phyloP scores from a whole-genome alignment of 2,113 vertebrate species.

The Oryzias javanicus region DNA sequence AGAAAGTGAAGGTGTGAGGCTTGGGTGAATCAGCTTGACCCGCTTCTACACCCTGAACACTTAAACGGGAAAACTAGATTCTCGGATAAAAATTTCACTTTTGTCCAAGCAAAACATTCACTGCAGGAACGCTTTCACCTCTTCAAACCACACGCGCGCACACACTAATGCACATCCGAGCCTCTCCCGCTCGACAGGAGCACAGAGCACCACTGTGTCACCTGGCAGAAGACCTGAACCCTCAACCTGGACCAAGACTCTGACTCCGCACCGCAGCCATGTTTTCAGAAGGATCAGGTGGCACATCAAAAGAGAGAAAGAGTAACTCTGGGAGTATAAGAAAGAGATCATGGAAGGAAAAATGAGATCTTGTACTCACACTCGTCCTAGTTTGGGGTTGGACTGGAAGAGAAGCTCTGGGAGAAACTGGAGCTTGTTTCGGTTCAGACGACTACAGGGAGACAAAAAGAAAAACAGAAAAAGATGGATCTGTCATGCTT shows the following conservation, averaged over 20 bases:
- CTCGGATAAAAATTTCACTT: slow-evolving; percentile 59
- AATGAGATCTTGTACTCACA: slow-evolving; percentile 84
- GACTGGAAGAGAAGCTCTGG: slow-evolving; percentile 97
- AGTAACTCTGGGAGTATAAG: slow-evolving; percentile 1
- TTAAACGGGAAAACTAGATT: slow-evolving; percentile 63
- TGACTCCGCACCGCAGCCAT: slow-evolving; percentile 35
- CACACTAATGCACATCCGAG: slow-evolving; percentile 11
- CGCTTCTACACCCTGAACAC: slow-evolving; percentile 45
- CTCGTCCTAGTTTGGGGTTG: slow-evolving; percentile 91
- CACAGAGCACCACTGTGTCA: slow-evolving; percentile 60
- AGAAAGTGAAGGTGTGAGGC: slow-evolving; percentile 39
- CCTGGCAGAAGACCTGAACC: slow-evolving; percentile 52
- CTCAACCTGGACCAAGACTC: slow-evolving; percentile 43
- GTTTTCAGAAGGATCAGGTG: slow-evolving; percentile 61
- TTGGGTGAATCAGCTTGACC: slow-evolving; percentile 51
- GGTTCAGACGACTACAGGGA: slow-evolving; percentile 88
- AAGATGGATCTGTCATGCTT: slow-evolving; percentile 15
- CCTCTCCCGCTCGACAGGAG: slow-evolving; percentile 46
- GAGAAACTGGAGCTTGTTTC: slow-evolving; percentile 94
- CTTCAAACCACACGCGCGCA: slow-evolving; percentile 31
- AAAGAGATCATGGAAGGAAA: slow-evolving; percentile 1
- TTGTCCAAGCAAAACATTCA: slow-evolving; percentile 72
- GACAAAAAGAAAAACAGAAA: slow-evolving; percentile 26
- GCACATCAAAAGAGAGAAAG: slow-evolving; percentile 50
- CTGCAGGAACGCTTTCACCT: slow-evolving; percentile 62